These are phyloP conservation scores for Protosalanx chinensis DNA, from an alignment of 2,797 vertebrate species.

Conservation along the genomic window DNA sequence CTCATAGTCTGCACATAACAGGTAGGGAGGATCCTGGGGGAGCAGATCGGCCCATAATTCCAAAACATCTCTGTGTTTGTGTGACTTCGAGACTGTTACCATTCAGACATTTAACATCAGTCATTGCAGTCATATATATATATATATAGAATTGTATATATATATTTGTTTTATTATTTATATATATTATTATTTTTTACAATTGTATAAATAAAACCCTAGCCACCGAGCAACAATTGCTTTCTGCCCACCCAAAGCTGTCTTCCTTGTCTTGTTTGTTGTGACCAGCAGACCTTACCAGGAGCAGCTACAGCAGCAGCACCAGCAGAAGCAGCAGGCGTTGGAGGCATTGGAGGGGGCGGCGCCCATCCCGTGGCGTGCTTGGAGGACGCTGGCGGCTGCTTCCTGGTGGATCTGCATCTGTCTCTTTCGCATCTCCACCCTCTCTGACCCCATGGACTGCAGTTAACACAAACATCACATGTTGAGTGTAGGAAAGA, in stretches of 20 bases:
- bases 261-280: background rate
- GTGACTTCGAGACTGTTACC: background rate
- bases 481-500: slow-evolving; percentile 15
- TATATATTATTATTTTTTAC: too few species aligned
- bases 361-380: slow-evolving; percentile 68
- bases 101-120: too few species aligned
- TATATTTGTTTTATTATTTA: too few species aligned
- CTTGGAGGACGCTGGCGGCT: slow-evolving; percentile 69
- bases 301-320: slow-evolving; percentile 98
- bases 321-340: slow-evolving; percentile 99
- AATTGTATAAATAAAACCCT: too few species aligned
- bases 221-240: too few species aligned
- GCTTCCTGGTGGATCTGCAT: slow-evolving; percentile 77
- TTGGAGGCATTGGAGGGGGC: slow-evolving; percentile 78
- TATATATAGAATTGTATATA: too few species aligned
- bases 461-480: slow-evolving; percentile 34
- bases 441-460: slow-evolving; percentile 73
- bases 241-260: slow-evolving; percentile 11
- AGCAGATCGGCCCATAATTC: slow-evolving; percentile 17
- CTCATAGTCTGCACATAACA: slow-evolving; percentile 40
- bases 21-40: slow-evolving; percentile 25
- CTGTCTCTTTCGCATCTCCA: slow-evolving; percentile 81
- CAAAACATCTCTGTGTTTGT: slow-evolving; percentile 43
- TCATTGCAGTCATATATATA: too few species aligned
- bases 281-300: slow-evolving; percentile 73